Conservation (phyloP, 2,797 vertebrate species). For the Dendrocincla fuliginosa region DNA sequence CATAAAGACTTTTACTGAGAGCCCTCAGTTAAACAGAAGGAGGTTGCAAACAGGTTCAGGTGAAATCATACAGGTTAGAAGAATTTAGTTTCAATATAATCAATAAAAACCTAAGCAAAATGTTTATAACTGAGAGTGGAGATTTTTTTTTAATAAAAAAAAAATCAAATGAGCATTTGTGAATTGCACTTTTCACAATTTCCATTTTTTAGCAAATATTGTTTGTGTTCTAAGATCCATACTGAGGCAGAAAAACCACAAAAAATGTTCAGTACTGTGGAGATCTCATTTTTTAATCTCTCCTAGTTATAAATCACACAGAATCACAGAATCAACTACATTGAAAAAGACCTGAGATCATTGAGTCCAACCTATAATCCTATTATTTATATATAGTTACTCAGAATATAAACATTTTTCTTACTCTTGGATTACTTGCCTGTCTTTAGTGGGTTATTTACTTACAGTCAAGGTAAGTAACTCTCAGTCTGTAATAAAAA, state of each 20-base stretch:
- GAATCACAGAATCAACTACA: neutral
- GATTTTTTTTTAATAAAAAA: neutral
- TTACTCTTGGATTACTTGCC: neutral
- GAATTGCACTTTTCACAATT: neutral
- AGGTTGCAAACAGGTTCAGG: neutral
- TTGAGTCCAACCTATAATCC: neutral
- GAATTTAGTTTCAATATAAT: neutral
- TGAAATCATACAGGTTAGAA: neutral
- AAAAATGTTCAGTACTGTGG: neutral
- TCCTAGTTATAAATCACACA: neutral
- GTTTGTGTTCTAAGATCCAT: neutral
- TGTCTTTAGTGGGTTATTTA: neutral
- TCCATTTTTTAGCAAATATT: neutral
- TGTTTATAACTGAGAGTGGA: neutral
- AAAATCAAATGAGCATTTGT: neutral
- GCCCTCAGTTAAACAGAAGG: neutral
- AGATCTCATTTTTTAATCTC: neutral
- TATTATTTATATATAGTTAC: neutral
- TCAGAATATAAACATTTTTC: neutral
- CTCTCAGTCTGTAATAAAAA: neutral
- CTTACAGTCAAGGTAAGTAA: neutral
- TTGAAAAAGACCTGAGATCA: neutral
- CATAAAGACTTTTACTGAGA: neutral
- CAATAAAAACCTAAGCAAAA: neutral
- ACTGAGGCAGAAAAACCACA: neutral